Percentiles rank a stretch among this genome's conserved stretches.
phyloP scores from a whole-genome alignment of 2,888 invertebrate genomes.

The Elmis aenea region DNA sequence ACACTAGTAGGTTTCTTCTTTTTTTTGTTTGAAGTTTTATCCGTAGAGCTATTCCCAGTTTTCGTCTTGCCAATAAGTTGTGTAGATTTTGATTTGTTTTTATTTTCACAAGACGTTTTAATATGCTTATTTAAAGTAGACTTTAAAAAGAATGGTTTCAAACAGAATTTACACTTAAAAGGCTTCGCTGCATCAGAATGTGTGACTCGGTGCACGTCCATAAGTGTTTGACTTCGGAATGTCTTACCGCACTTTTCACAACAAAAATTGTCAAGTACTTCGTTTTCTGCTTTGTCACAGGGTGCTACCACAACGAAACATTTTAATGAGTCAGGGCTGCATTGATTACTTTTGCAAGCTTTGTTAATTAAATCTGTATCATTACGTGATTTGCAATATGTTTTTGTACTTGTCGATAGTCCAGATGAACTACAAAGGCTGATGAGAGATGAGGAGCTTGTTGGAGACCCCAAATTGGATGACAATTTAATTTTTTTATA shows the following conservation, averaged over 20 bases:
- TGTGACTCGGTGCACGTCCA: conserved; percentile 2
- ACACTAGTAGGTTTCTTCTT: background rate
- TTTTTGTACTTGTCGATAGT: no score
- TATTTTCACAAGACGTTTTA: background rate
- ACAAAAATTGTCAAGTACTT: no score
- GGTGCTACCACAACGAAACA: no score
- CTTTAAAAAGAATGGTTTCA: background rate
- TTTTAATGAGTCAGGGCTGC: no score
- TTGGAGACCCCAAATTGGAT: no score
- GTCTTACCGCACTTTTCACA: conserved; percentile 4
- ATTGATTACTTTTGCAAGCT: no score
- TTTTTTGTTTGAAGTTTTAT: background rate
- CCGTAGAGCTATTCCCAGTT: background rate
- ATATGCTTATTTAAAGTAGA: conserved; percentile 2
- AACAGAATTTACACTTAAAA: conserved; percentile 4
- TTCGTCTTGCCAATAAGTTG: background rate
- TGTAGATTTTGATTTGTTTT: background rate
- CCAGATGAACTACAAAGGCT: no score
- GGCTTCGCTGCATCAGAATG: conserved; percentile 6
- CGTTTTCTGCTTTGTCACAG: no score
- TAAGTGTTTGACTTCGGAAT: conserved; percentile 1
- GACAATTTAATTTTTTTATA: no score
- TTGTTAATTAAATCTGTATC: no score
- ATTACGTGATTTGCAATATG: no score
- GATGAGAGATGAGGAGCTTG: no score